Conservation (phyloP, 1,140 invertebrate species). For the Calephelis nemesis region DNA sequence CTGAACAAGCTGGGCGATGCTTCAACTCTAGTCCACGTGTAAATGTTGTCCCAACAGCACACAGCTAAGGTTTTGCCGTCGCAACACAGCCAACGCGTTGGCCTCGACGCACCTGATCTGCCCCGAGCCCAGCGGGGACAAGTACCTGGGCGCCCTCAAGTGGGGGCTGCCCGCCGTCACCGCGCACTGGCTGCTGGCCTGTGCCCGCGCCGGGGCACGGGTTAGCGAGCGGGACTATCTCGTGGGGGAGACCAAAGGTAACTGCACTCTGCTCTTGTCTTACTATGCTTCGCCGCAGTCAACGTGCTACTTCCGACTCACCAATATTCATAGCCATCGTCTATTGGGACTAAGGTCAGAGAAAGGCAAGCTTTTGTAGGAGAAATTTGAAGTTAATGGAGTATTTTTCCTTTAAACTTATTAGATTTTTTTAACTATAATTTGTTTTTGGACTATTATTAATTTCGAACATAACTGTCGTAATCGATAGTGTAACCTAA, state of each 20-base stretch:
- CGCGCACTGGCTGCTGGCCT: conserved; percentile 88
- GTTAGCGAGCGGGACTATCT: conserved; percentile 81
- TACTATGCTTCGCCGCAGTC: too few relatives aligned
- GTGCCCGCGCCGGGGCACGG: conserved; percentile 79
- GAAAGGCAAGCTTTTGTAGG: too few relatives aligned
- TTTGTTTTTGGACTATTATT: too few relatives aligned
- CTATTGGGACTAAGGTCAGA: too few relatives aligned
- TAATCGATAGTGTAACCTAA: too few relatives aligned
- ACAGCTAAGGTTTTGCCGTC: conserved; percentile 67
- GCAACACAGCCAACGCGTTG: conserved; percentile 67
- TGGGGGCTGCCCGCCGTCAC: conserved; percentile 90
- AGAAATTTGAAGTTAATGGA: too few relatives aligned
- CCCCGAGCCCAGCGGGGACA: conserved; percentile 85
- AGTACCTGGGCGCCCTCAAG: conserved; percentile 90
- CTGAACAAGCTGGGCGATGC: not conserved
- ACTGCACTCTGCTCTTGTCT: not conserved
- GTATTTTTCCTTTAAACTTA: too few relatives aligned
- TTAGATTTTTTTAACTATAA: too few relatives aligned
- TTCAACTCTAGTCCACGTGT: not conserved
- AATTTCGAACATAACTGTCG: too few relatives aligned
- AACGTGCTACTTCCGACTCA: too few relatives aligned
- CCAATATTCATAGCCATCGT: too few relatives aligned
- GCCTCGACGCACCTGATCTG: conserved; percentile 90
- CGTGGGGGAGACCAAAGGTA: conserved; percentile 80
- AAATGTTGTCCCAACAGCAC: conserved; percentile 41